These are phyloP conservation scores for Aphelocoma californica DNA, from an alignment of 2,797 vertebrate genomes.

Conservation along the genomic window DNA sequence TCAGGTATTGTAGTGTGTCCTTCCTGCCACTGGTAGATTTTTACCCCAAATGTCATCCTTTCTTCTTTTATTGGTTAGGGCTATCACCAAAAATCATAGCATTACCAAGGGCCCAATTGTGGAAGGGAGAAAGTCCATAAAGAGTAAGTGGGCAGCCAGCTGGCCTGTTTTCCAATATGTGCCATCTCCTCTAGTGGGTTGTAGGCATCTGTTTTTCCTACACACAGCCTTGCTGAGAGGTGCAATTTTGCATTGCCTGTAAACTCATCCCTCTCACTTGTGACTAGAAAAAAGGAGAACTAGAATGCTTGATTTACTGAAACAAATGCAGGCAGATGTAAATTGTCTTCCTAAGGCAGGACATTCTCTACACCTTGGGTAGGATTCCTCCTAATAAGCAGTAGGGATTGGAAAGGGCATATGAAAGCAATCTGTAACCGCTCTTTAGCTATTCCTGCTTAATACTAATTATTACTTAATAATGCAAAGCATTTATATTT, in stretches of 20 bases:
- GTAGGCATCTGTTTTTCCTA: neutral
- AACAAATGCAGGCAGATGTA: slow-evolving; percentile 24
- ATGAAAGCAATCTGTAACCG: slow-evolving; percentile 11
- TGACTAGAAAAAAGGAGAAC: neutral
- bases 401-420: neutral
- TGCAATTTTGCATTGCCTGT: neutral
- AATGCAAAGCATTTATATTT: slow-evolving; percentile 19
- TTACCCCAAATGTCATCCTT: neutral
- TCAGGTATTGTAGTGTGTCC: neutral
- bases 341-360: slow-evolving; percentile 32
- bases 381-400: slow-evolving; percentile 2
- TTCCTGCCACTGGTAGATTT: neutral
- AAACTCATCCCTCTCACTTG: neutral
- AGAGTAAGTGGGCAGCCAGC: neutral
- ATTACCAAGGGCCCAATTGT: neutral
- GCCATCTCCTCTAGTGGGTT: neutral
- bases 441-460: slow-evolving; percentile 22
- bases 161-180: neutral
- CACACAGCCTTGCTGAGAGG: neutral
- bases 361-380: neutral
- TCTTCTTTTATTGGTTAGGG: neutral
- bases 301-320: slow-evolving; percentile 27
- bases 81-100: neutral
- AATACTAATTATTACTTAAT: slow-evolving; percentile 43
- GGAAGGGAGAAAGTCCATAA: neutral